Evolutionary conservation across 1,140 invertebrate genomes (phyloP).

Genomic region (Drosophila serrata): DNA sequence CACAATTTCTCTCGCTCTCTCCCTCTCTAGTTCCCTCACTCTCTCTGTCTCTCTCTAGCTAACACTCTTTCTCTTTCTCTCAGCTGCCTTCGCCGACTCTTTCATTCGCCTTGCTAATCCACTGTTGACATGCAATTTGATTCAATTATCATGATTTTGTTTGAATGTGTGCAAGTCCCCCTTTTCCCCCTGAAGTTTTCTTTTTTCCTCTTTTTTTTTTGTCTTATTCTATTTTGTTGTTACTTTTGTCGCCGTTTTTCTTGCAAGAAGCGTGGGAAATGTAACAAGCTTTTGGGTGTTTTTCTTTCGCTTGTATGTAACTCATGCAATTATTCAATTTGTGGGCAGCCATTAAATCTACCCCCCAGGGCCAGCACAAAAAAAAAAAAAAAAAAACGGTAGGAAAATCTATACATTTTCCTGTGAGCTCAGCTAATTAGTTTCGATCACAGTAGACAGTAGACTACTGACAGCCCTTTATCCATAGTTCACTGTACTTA

Average conservation of each 20-base stretch:
- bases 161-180: slow-evolving; percentile 36
- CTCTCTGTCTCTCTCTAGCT: background rate
- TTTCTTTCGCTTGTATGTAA: slow-evolving; percentile 25
- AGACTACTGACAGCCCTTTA: background rate
- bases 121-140: slow-evolving; percentile 77
- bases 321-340: slow-evolving; percentile 79
- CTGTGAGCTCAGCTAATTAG: slow-evolving; percentile 20
- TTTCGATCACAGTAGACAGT: background rate
- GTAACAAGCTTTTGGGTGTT: slow-evolving; percentile 55
- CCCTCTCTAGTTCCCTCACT: background rate
- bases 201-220: slow-evolving; percentile 6
- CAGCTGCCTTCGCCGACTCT: background rate
- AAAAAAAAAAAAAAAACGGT: slow-evolving; percentile 1
- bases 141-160: slow-evolving; percentile 80
- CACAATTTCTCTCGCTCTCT: no score
- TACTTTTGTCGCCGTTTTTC: slow-evolving; percentile 20
- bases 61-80: background rate
- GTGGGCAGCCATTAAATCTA: slow-evolving; percentile 46
- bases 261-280: slow-evolving; percentile 70
- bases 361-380: slow-evolving; percentile 1
- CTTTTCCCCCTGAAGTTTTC: background rate
- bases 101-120: slow-evolving; percentile 56
- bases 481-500: background rate
- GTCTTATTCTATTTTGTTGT: slow-evolving; percentile 5
- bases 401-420: slow-evolving; percentile 15